These are phyloP conservation scores for Drosophila paranaensis DNA, from an alignment of 2,888 invertebrate species.

Conservation along the genomic window DNA sequence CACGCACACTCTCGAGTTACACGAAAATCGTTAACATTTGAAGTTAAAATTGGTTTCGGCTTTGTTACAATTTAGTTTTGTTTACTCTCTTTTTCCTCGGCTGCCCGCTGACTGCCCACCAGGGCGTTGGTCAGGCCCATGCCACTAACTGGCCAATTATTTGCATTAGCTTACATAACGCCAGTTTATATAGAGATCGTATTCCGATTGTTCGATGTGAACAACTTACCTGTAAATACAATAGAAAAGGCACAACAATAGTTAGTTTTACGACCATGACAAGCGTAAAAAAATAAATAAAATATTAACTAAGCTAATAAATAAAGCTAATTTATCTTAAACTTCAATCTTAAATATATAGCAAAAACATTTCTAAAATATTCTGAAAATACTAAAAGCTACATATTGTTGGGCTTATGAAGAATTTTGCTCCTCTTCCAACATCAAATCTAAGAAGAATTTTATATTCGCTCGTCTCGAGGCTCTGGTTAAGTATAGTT, in stretches of 20 bases:
- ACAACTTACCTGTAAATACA: slow-evolving; percentile 50
- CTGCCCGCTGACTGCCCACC: slow-evolving; percentile 23
- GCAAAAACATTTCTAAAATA: background rate
- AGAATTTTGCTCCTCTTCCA: background rate
- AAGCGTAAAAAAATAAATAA: slow-evolving; percentile 14
- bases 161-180: slow-evolving; percentile 69
- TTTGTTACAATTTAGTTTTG: slow-evolving; percentile 56
- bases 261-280: slow-evolving; percentile 41
- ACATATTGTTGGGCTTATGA: background rate
- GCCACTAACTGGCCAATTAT: slow-evolving; percentile 71
- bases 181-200: slow-evolving; percentile 13
- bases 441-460: background rate
- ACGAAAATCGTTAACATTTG: slow-evolving; percentile 58
- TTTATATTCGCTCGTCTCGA: background rate
- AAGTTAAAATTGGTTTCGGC: slow-evolving; percentile 69
- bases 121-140: slow-evolving; percentile 64
- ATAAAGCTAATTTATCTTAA: background rate
- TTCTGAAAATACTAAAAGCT: background rate
- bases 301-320: background rate
- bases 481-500: background rate
- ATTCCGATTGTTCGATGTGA: slow-evolving; percentile 17
- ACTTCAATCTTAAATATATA: background rate
- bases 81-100: slow-evolving; percentile 11
- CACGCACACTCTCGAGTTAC: slow-evolving; percentile 24
- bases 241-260: slow-evolving; percentile 34